Evolutionary conservation across 2,113 vertebrate genomes (phyloP).

Genomic region (Talpa occidentalis): DNA sequence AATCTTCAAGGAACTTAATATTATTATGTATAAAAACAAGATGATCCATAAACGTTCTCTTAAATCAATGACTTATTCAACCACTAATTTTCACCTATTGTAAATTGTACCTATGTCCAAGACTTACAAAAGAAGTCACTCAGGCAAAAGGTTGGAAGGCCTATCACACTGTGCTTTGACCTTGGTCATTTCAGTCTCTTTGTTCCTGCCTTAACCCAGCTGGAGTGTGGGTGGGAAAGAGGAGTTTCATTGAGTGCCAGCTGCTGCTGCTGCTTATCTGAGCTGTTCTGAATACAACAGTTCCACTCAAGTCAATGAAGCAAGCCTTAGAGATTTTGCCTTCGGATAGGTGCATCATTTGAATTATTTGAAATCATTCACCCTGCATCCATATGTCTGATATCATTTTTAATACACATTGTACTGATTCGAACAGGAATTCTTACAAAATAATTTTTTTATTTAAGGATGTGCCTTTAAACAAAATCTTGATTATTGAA

Average conservation of each 20-base stretch:
- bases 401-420: background rate
- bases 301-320: constrained; percentile 19
- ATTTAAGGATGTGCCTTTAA: background rate
- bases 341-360: background rate
- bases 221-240: background rate
- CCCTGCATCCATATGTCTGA: background rate
- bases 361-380: constrained; percentile 22
- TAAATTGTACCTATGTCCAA: background rate
- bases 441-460: background rate
- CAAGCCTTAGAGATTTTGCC: background rate
- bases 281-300: constrained; percentile 33
- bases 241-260: background rate
- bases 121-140: background rate
- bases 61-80: background rate
- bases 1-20: background rate
- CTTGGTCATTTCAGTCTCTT: constrained; percentile 1
- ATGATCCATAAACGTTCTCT: background rate
- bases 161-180: background rate
- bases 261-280: constrained; percentile 34
- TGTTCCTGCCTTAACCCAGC: background rate
- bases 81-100: background rate
- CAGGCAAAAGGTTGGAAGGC: background rate
- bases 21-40: background rate
- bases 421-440: background rate
- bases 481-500: constrained; percentile 40